Base-by-base conservation (phyloP, 1,140 invertebrate genomes). In the Frieseomelitta varia region DNA sequence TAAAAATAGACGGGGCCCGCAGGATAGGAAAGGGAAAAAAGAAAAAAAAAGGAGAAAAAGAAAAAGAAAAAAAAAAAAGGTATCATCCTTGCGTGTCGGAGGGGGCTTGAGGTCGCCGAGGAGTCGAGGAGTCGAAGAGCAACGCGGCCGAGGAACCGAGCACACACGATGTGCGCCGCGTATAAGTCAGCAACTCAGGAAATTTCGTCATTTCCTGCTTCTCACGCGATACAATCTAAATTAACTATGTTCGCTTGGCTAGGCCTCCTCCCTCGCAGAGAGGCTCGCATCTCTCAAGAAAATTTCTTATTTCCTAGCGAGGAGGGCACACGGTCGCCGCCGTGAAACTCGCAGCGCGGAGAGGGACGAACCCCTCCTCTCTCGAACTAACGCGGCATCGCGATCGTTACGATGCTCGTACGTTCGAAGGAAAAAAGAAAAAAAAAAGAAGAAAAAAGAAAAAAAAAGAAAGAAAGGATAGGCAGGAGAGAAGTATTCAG, bases 211-310 rank as follows among this genome's bases (percentile, higher is more conserved):
- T 94, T 94, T 94, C 94, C 94, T 94, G 94, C 93, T 95, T 95
- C 94, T 95, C 94, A 94, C 94, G 94, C 94, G 94, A 94, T 95
- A 94, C 94, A 95, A 95, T 95, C 94, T 95, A 95, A 95, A 95
- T 95, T 94, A 95, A 94, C 94, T 94, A 94, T 94, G 94, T 95
- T 94, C 94, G 93, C 94, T 94, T 93, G 93, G 93, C 92, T 95
- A 94, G 94, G 92, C 93, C 93, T 92, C 92, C 92, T 90, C 89
- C 91, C 90, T 92, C 90, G 88, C 87, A 81, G 87, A 87, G 78
- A 87, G 78, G 84, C 89, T 91, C 88, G 86, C 91, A 91, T 91
- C 90, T 92, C 91, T 91, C 91, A 92, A 93, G 93, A 93, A 94
- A 94, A 94, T 94, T 94, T 94, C 93, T 93, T 93, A 93, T 94